A percentile compares a stretch with the other conserved stretches of the same genome.
These are phyloP conservation scores for Graptemys geographica DNA, from an alignment of 2,797 vertebrate species.

Conservation along the genomic window DNA sequence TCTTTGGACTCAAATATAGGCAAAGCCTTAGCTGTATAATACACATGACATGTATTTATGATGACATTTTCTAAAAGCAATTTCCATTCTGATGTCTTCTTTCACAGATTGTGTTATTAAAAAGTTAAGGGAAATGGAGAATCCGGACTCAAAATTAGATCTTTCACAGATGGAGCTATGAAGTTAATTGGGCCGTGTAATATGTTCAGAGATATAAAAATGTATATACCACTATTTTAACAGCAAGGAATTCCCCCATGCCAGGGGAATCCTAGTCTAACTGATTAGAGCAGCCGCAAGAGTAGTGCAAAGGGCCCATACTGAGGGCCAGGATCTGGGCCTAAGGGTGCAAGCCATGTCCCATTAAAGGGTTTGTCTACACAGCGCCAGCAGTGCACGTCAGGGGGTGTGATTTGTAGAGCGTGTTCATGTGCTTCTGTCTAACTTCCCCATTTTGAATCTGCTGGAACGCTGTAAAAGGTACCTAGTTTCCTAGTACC, in stretches of 20 bases:
- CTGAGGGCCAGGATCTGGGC: neutral
- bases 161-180: neutral
- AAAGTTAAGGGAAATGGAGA: neutral
- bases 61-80: conserved; percentile 1
- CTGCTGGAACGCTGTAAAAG: neutral
- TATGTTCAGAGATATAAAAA: neutral
- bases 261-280: neutral
- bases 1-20: neutral
- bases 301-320: neutral
- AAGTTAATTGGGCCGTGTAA: neutral
- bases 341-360: neutral
- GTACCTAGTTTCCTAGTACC: neutral
- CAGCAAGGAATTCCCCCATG: neutral
- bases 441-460: neutral
- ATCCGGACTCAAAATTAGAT: neutral
- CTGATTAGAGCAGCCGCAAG: neutral
- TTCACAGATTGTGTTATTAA: neutral
- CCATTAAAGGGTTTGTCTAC: neutral
- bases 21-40: neutral
- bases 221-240: neutral
- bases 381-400: neutral
- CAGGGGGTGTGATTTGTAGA: neutral
- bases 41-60: neutral
- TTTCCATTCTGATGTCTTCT: neutral
- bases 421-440: neutral